phyloP scores from a whole-genome alignment of 2,888 invertebrate species.

The Alloscopus bannaensis region DNA sequence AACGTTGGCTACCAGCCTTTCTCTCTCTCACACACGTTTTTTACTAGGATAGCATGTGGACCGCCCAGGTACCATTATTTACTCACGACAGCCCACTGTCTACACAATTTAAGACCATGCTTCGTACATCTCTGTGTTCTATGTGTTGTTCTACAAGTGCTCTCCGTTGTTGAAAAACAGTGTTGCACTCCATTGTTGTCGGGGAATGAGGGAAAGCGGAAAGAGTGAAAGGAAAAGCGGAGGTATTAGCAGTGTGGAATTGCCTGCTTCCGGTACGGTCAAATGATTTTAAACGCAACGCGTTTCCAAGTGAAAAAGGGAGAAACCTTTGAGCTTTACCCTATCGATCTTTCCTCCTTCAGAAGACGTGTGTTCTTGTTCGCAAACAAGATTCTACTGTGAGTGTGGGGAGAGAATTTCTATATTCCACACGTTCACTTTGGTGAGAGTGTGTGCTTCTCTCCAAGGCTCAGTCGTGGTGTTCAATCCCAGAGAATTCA shows the following conservation, averaged over 20 bases:
- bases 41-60: slow-evolving; percentile 5
- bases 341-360: slow-evolving; percentile 9
- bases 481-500: slow-evolving; percentile 26
- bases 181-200: slow-evolving; percentile 13
- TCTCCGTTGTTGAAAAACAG: not conserved
- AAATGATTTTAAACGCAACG: slow-evolving; percentile 33
- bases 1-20: not conserved
- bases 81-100: slow-evolving; percentile 35
- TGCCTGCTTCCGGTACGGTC: slow-evolving; percentile 46
- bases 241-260: slow-evolving; percentile 22
- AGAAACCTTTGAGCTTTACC: not conserved
- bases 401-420: no score
- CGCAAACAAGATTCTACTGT: no score
- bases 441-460: not conserved
- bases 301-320: slow-evolving; percentile 4
- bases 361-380: not conserved
- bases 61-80: slow-evolving; percentile 56
- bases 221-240: slow-evolving; percentile 15
- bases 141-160: slow-evolving; percentile 31
- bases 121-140: not conserved
- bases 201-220: slow-evolving; percentile 13
- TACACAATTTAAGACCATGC: slow-evolving; percentile 35
- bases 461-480: no score
- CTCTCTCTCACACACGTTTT: no score
- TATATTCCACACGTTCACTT: not conserved